Percentiles rank a stretch among this genome's conserved stretches.
Evolutionary conservation across 2,113 vertebrate species (phyloP).

Genomic region (Engraulis encrasicolus): DNA sequence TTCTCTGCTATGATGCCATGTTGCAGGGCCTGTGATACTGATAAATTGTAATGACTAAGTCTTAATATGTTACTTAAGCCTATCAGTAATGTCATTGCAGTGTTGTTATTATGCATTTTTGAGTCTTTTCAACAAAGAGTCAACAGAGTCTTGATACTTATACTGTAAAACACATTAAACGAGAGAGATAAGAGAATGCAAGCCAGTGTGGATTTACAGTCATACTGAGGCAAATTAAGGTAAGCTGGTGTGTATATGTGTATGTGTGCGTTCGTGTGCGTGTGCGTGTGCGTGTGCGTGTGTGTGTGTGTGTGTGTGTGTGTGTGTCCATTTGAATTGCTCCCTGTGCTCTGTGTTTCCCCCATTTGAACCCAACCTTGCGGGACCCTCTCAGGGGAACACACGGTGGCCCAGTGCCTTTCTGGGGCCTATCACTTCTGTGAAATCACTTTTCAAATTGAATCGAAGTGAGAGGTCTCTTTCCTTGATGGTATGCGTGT

Average conservation of each 20-base stretch:
- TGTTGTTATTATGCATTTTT: no score
- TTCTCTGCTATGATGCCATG: no score
- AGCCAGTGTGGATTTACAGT: neutral
- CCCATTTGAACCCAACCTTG: neutral
- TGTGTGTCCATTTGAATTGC: neutral
- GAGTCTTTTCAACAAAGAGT: no score
- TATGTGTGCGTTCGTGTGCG: no score
- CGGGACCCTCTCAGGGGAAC: neutral
- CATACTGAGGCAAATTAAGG: neutral
- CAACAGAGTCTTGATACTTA: no score
- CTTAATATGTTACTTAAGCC: no score
- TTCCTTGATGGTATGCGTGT: neutral
- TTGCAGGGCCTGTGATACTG: no score
- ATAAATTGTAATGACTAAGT: no score
- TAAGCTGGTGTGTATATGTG: neutral
- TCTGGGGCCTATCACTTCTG: neutral
- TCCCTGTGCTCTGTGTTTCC: neutral
- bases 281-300: neutral
- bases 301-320: no score
- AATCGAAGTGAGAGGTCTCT: neutral
- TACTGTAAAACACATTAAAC: neutral
- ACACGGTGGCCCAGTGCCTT: neutral
- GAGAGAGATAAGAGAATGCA: neutral
- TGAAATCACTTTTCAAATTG: slow-evolving; percentile 18
- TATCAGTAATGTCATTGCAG: no score